phyloP scores from a whole-genome alignment of 35 echinoderm and acorn worm species.

The Ptychodera flava region DNA sequence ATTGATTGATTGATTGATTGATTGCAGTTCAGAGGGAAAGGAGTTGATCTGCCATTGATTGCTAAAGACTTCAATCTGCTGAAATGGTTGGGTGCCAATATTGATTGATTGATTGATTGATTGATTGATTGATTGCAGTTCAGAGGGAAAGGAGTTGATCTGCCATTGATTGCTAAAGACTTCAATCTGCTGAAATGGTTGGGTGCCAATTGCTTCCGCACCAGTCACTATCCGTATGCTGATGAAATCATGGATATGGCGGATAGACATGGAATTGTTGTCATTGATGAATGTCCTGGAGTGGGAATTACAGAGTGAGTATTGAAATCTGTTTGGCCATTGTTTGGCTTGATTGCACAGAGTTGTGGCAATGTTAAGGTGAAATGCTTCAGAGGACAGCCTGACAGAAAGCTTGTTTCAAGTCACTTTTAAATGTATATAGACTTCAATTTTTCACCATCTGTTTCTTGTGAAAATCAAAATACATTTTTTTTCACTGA shows the following conservation, averaged over 20 bases:
- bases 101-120: too few relatives aligned
- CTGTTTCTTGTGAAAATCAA: too few relatives aligned
- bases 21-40: slow-evolving; percentile 89
- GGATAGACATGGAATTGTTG: slow-evolving; percentile 15
- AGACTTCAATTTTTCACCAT: too few relatives aligned
- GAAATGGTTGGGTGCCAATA: slow-evolving; percentile 87
- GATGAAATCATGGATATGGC: slow-evolving; percentile 3
- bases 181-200: slow-evolving; percentile 19
- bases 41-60: slow-evolving; percentile 66
- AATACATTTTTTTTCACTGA: too few relatives aligned
- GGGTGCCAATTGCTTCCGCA: slow-evolving; percentile 18
- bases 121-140: neutral
- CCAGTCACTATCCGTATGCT: slow-evolving; percentile 25
- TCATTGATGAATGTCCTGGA: slow-evolving; percentile 26
- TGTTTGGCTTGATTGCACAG: too few relatives aligned
- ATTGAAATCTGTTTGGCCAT: neutral
- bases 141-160: slow-evolving; percentile 8
- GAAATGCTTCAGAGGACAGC: too few relatives aligned
- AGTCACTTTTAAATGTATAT: too few relatives aligned
- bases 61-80: slow-evolving; percentile 85
- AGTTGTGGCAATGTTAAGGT: too few relatives aligned
- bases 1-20: too few relatives aligned
- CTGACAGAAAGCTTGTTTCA: too few relatives aligned
- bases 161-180: slow-evolving; percentile 3
- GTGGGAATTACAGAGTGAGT: slow-evolving; percentile 14